A percentile compares a stretch with the other conserved stretches of the same genome.
Evolutionary conservation across 2,888 invertebrate genomes (phyloP).

Genomic region (Orthonevra nobilis): DNA sequence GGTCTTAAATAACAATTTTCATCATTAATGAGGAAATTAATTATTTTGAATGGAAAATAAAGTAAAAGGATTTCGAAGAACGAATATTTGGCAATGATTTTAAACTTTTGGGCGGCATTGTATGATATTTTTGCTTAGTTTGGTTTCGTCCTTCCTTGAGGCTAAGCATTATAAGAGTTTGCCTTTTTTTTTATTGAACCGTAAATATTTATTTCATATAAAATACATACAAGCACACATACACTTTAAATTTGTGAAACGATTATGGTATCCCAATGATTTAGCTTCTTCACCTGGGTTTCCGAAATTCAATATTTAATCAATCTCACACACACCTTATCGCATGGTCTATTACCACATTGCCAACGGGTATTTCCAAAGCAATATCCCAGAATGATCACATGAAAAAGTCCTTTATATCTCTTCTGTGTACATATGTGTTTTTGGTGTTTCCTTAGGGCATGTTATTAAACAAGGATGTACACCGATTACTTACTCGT

Average conservation of each 20-base stretch:
- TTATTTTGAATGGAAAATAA: too few species aligned
- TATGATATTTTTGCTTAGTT: too few species aligned
- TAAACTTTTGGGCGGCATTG: too few species aligned
- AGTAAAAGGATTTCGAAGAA: too few species aligned
- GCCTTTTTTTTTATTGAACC: constrained; percentile 37
- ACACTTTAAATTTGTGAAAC: constrained; percentile 30
- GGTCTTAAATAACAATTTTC: too few species aligned
- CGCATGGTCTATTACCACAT: constrained; percentile 42
- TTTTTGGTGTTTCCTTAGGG: constrained; percentile 10
- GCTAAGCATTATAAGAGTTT: constrained; percentile 1
- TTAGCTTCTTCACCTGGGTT: constrained; percentile 39
- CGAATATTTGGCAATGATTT: too few species aligned
- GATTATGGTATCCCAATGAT: constrained; percentile 42
- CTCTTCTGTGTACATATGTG: not conserved
- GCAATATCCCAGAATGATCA: constrained; percentile 39
- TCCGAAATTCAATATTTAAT: constrained; percentile 52
- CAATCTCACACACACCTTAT: constrained; percentile 42
- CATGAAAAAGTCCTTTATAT: constrained; percentile 32
- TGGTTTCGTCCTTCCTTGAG: not conserved
- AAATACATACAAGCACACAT: constrained; percentile 5
- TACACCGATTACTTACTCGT: constrained; percentile 23
- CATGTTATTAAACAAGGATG: constrained; percentile 22
- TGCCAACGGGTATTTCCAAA: constrained; percentile 38
- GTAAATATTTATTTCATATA: constrained; percentile 26
- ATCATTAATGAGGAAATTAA: too few species aligned